phyloP scores from a whole-genome alignment of 1,140 invertebrate genomes.

The Chymomyza costata region DNA sequence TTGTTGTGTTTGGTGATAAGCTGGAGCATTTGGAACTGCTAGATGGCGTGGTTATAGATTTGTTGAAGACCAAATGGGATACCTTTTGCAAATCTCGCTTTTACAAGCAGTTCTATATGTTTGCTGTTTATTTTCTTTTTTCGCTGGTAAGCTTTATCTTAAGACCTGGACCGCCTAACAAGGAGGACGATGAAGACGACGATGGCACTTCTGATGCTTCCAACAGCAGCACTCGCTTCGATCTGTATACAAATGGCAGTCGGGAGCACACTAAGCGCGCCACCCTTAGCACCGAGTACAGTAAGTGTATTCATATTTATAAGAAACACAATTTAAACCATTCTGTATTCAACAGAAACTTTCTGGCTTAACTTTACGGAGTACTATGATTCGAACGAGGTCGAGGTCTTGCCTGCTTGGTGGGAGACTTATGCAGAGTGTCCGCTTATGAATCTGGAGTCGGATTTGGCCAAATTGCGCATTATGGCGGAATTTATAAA shows the following conservation, averaged over 20 bases:
- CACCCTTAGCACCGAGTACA: slow-evolving; percentile 49
- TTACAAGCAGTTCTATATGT: slow-evolving; percentile 93
- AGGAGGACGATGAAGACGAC: slow-evolving; percentile 54
- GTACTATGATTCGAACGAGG: slow-evolving; percentile 64
- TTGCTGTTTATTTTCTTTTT: slow-evolving; percentile 91
- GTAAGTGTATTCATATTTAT: slow-evolving; percentile 6
- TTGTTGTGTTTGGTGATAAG: slow-evolving; percentile 98
- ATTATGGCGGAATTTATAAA: slow-evolving; percentile 83
- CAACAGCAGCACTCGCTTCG: slow-evolving; percentile 24
- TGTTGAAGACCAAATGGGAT: slow-evolving; percentile 98
- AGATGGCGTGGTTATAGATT: slow-evolving; percentile 95
- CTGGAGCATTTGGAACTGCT: slow-evolving; percentile 96
- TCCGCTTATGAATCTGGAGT: slow-evolving; percentile 71
- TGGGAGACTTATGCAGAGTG: slow-evolving; percentile 74
- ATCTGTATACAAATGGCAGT: slow-evolving; percentile 36
- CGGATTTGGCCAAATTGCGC: slow-evolving; percentile 76
- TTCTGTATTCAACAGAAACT: slow-evolving; percentile 41
- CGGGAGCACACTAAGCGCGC: slow-evolving; percentile 35
- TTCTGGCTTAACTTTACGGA: slow-evolving; percentile 74
- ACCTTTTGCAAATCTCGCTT: slow-evolving; percentile 97
- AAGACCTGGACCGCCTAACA: slow-evolving; percentile 82
- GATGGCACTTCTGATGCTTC: slow-evolving; percentile 20
- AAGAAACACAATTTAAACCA: too few species aligned
- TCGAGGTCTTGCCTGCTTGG: slow-evolving; percentile 59
- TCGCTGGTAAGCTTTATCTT: slow-evolving; percentile 91